phyloP scores from a whole-genome alignment of 2,888 invertebrate species.

The Cistogaster globosa region DNA sequence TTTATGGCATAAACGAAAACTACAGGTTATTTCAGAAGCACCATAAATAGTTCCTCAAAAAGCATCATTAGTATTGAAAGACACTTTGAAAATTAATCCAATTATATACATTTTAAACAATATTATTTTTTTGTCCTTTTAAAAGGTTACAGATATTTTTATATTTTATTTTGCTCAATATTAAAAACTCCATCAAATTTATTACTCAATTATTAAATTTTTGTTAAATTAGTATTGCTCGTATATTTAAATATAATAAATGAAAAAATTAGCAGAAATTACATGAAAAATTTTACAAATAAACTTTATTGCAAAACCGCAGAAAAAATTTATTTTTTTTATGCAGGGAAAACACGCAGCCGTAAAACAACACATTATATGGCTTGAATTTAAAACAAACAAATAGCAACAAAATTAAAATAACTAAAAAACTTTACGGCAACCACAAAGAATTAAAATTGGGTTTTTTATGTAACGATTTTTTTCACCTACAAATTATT shows the following conservation, averaged over 20 bases:
- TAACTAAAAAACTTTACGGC: constrained; percentile 25
- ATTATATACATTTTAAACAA: no score
- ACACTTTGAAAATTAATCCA: no score
- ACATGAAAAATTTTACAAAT: constrained; percentile 26
- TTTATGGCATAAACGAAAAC: no score
- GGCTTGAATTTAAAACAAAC: constrained; percentile 62
- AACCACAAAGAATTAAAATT: constrained; percentile 69
- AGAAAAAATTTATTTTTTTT: constrained; percentile 33
- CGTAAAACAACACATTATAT: constrained; percentile 66
- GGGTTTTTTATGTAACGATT: constrained; percentile 46
- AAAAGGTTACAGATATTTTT: neutral
- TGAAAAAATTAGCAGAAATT: constrained; percentile 17
- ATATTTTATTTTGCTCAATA: neutral
- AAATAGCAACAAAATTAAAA: constrained; percentile 11
- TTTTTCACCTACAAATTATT: constrained; percentile 55
- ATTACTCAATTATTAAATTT: constrained; percentile 58
- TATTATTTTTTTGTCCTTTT: neutral
- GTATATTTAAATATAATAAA: constrained; percentile 31
- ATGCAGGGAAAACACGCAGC: constrained; percentile 15
- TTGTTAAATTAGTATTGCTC: constrained; percentile 42
- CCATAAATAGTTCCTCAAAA: no score
- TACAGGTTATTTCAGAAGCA: no score
- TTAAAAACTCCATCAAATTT: constrained; percentile 42
- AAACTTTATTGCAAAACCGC: constrained; percentile 49
- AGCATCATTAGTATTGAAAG: no score